A percentile compares a stretch with the other conserved stretches of the same genome.
Evolutionary conservation across 1,140 invertebrate species (phyloP).

Genomic region (Apis laboriosa): DNA sequence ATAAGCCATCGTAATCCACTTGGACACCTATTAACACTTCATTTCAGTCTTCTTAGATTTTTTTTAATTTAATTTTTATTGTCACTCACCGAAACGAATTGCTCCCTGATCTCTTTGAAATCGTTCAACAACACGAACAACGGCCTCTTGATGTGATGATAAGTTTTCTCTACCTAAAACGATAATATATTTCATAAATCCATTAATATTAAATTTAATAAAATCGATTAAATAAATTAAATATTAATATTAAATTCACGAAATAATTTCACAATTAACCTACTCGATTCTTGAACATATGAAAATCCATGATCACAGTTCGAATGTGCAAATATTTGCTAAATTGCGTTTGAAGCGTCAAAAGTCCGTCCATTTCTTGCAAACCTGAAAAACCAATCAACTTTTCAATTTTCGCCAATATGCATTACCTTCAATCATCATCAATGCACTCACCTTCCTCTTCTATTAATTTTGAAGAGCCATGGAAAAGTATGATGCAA

Average conservation of each 20-base stretch:
- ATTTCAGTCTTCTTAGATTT: not conserved
- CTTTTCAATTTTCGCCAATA: not conserved
- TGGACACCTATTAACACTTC: slow-evolving; percentile 53
- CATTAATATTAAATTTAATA: too few species aligned
- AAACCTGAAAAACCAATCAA: slow-evolving; percentile 49
- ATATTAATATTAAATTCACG: too few species aligned
- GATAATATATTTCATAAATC: not conserved
- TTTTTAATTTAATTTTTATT: too few species aligned
- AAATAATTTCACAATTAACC: not conserved
- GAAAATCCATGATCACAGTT: slow-evolving; percentile 71
- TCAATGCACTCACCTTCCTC: slow-evolving; percentile 61
- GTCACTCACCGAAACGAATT: slow-evolving; percentile 72
- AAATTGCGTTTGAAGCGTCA: slow-evolving; percentile 63
- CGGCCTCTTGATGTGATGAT: slow-evolving; percentile 76
- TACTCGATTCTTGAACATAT: slow-evolving; percentile 68
- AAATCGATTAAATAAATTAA: too few species aligned
- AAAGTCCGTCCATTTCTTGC: slow-evolving; percentile 43
- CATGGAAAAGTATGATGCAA: slow-evolving; percentile 75
- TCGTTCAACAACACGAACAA: slow-evolving; percentile 78
- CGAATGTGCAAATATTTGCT: slow-evolving; percentile 62
- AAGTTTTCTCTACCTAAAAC: slow-evolving; percentile 70
- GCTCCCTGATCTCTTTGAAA: slow-evolving; percentile 63
- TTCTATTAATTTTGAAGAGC: slow-evolving; percentile 57
- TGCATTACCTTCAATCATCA: not conserved
- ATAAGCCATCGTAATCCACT: slow-evolving; percentile 76